Evolutionary conservation across 2,888 invertebrate genomes (phyloP), one percentile per base, ranked within the genome.

Genomic region (Aromia moschata): DNA sequence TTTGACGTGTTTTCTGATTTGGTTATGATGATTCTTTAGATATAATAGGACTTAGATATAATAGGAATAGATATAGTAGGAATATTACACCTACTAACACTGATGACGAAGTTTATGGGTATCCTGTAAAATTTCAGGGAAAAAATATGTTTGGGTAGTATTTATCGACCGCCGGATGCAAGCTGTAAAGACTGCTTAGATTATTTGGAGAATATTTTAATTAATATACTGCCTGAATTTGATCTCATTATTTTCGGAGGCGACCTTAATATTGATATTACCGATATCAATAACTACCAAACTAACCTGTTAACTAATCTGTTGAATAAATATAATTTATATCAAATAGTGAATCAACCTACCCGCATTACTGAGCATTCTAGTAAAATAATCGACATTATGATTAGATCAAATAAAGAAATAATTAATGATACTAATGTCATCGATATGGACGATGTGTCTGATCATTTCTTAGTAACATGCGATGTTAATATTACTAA

Each of bases 241-340:
- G 25, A 25, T 9, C 4, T 25, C 9, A 25, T 5, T 25, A 25
- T 5, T 25, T 43, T 43, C 25, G 43, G 43, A 7, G 43, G 43
- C 1, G 43, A 43, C 12, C 25, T 43, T 18, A 43, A 43, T 43
- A 17, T 43, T 9, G 20, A 43, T 12, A 5, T 43, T n/a, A 10
- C 12, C 5, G 17, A 17, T 43, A 1, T 3, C 10, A 20, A 43
- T 20, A 11, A 1, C 25, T 20, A 10, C 25, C 18, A 17, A 11
- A 16, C 20, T 43, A 20, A n/a, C 5, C 25, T 20, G 11, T n/a
- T 43, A 2, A n/a, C 2, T 2, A 11, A 7, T 11, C 14, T 43
- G 10, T 43, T 43, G 7, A 43, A 18, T 25, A 43, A 25, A 20
- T 43, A 43, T 18, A 7, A 18, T 2, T 12, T 43, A 7, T 2